Conservation (phyloP, 1,140 invertebrate genomes). For the Gyrodactylus salaris region DNA sequence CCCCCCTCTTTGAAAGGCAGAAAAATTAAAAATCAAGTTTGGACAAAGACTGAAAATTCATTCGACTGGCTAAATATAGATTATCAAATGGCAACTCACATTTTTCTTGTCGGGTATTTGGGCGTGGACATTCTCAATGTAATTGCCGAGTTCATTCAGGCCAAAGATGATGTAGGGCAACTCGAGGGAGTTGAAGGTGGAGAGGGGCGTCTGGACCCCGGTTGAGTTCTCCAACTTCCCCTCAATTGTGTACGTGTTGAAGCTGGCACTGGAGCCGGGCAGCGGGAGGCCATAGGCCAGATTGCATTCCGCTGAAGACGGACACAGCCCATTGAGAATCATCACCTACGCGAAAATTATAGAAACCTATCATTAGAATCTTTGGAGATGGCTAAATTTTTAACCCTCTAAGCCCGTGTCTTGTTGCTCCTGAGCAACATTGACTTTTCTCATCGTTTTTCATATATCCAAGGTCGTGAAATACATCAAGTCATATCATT, state of each 20-base stretch:
- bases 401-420: too few relatives aligned
- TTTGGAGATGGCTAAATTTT: too few relatives aligned
- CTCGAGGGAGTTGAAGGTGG: neutral
- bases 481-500: too few relatives aligned
- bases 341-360: neutral
- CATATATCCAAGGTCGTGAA: too few relatives aligned
- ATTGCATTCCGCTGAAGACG: neutral
- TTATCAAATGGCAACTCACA: too few relatives aligned
- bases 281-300: neutral
- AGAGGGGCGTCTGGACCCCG: neutral
- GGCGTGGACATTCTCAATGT: neutral
- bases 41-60: too few relatives aligned
- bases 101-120: neutral
- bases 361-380: too few relatives aligned
- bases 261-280: neutral
- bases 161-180: neutral
- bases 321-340: constrained; percentile 1
- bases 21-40: too few relatives aligned
- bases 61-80: too few relatives aligned
- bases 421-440: too few relatives aligned
- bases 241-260: neutral
- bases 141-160: neutral
- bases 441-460: too few relatives aligned
- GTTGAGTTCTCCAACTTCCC: neutral
- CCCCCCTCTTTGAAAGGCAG: too few relatives aligned